Percentiles rank a stretch among this genome's conserved stretches.
phyloP scores from a whole-genome alignment of 2,797 vertebrate species.

The Fistularia commersonii region DNA sequence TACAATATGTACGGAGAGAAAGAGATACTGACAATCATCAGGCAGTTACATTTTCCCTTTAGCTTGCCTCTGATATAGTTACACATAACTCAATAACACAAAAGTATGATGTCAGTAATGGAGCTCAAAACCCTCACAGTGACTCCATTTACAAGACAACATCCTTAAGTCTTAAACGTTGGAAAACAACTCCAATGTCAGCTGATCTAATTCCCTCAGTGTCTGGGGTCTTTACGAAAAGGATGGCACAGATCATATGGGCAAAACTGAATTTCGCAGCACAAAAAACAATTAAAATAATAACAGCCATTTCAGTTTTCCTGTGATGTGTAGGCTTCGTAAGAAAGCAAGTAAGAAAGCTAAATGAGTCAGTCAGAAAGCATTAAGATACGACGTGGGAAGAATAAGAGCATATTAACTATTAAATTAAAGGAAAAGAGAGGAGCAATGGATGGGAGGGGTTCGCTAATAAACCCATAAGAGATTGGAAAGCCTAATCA shows the following conservation, averaged over 20 bases:
- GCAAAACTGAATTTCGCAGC: constrained; percentile 49
- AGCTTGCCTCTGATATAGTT: constrained; percentile 20
- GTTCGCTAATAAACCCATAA: constrained; percentile 56
- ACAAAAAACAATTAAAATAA: constrained; percentile 67
- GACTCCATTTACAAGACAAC: constrained; percentile 37
- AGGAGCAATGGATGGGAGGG: constrained; percentile 18
- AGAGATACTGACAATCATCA: constrained; percentile 23
- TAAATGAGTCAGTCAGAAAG: constrained; percentile 55
- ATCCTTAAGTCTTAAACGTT: constrained; percentile 15
- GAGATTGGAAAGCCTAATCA: constrained; percentile 66
- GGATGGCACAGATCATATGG: constrained; percentile 39
- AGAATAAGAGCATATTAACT: constrained; percentile 51
- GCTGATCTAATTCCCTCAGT: constrained; percentile 47
- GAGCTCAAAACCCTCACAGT: constrained; percentile 20
- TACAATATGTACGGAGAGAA: constrained; percentile 21
- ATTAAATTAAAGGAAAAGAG: constrained; percentile 29
- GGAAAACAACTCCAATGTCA: constrained; percentile 34
- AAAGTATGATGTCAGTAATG: constrained; percentile 27
- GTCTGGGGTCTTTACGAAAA: constrained; percentile 17
- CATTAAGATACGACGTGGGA: constrained; percentile 59
- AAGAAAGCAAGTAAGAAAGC: too few species aligned
- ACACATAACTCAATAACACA: constrained; percentile 37
- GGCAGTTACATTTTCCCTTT: constrained; percentile 26
- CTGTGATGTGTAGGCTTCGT: constrained; percentile 54
- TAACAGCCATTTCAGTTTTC: constrained; percentile 59